Evolutionary conservation across 2,113 vertebrate genomes (phyloP), one percentile per base, ranked within the genome.

Genomic region (Stigmatopora nigra): DNA sequence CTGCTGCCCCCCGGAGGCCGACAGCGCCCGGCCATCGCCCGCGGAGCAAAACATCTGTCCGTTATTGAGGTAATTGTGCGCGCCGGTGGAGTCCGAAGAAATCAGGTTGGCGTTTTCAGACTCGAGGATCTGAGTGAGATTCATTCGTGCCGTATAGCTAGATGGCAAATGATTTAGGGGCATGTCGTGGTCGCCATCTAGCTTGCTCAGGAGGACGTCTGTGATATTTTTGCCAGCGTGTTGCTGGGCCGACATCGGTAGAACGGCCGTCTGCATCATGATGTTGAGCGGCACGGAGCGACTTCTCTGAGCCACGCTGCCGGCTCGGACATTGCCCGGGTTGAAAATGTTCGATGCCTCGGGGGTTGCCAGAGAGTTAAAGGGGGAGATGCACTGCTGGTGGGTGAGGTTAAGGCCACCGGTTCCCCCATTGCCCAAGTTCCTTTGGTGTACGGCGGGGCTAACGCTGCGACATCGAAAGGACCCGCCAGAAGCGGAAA

Each of bases 61-160:
- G 78, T 88, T 87, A 82, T 91, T 89, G 91, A 94, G 92, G 91
- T 94, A 95, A 93, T 89, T 90, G 86, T 92, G 94, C 64, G 91
- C 61, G 65, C 70, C 87, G 61, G 91, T 90, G 87, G 92, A 88
- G 84, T 93, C 91, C 77, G 91, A 91, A 61, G 68, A 44, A 75
- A 94, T 90, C 91, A 92, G 84, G 80, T 75, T 89, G 82, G 93
- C 91, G 12, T 91, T 88, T 82, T 91, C 90, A 14, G 95, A 94
- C 90, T 98, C 94, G 19, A 99, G 89, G 84, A 98, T 94, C 84
- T 98, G 97, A 49, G 95, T 97, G 84, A 99, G 97, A 91, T 99
- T 98, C 95, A 98, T 97, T 71, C 97, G 91, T 71, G 97, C 97
- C 15, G 92, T 97, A 79, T 98, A 99, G 88, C 93, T 93, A 59